Conservation (phyloP, 2,797 vertebrate species). For the Limnodromus scolopaceus region DNA sequence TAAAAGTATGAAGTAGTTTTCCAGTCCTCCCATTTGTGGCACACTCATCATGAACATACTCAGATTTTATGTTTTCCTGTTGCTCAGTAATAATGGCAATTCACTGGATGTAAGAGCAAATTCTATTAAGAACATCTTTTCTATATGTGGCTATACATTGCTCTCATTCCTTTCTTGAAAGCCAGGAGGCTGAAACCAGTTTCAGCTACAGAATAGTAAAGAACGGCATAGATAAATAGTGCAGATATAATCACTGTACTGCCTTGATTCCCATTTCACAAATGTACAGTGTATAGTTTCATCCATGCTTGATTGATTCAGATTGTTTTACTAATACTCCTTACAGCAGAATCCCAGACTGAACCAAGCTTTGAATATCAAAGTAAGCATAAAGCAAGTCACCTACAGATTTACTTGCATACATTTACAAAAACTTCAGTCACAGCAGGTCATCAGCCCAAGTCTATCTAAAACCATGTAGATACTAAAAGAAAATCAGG, state of each 20-base stretch:
- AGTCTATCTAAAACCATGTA: neutral
- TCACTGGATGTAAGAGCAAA: neutral
- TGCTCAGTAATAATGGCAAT: neutral
- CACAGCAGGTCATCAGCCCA: neutral
- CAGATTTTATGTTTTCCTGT: neutral
- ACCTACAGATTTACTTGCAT: neutral
- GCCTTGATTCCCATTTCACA: neutral
- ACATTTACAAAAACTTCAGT: neutral
- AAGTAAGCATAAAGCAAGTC: neutral
- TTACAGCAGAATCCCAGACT: neutral
- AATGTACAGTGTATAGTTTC: neutral
- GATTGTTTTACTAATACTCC: neutral
- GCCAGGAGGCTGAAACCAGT: neutral
- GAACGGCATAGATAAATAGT: neutral
- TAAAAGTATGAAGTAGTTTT: neutral
- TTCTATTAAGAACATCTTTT: neutral
- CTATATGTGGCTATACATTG: neutral
- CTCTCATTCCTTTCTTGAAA: neutral
- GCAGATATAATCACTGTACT: neutral
- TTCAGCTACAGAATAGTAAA: neutral
- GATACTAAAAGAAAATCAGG: neutral
- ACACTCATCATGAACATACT: neutral
- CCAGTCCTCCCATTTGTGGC: neutral
- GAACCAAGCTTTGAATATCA: neutral
- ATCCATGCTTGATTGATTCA: neutral